Base-by-base conservation (phyloP, 1,140 invertebrate genomes). In the Drosophila repleta region DNA sequence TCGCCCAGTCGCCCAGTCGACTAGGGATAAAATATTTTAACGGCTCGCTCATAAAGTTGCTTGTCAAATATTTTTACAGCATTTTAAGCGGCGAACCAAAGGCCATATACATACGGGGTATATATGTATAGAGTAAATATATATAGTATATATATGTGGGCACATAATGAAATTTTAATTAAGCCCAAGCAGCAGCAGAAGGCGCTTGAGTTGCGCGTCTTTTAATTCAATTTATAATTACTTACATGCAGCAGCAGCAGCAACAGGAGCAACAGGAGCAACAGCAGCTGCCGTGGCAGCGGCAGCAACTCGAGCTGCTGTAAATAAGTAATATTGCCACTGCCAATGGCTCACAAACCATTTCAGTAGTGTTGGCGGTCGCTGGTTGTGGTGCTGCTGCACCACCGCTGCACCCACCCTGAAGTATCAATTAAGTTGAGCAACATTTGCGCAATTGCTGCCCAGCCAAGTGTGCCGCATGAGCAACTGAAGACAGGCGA, bases 211-310 rank as follows among this genome's bases (percentile, higher is more conserved):
- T 77, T 71, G 82, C 63, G 63, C 74, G 82, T 67, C 82, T 78
- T 85, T 85, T 87, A 87, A 85, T 85, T 87, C 82, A 85, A 82
- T 85, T 85, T 85, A 85, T 85, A 85, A 87, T 85, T 87, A 82
- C 81, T 85, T 87, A 75, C 82, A 74, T 63, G 64, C 77, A 43
- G 21, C 69, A 61, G 45, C 26, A 41, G 26, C 17, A 7, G 61
- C 37, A 32, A 13, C 37, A 29, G 26, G 3, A 35, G 32, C 32
- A 35, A 8, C 7, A 29, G 29, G 6, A 29, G 29, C 2, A 29
- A 2, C 29, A 29, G 7, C 29, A 29, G 29, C 29, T 8, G 29
- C 29, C 5, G 4, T 1, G 7, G 4, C 4, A 29, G 26, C 6
- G 7, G 1, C 26, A 29, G 3, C 26, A 35, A 35, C 39, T 49